Conservation (phyloP, 2,113 vertebrate species). For the Chitala chitala region DNA sequence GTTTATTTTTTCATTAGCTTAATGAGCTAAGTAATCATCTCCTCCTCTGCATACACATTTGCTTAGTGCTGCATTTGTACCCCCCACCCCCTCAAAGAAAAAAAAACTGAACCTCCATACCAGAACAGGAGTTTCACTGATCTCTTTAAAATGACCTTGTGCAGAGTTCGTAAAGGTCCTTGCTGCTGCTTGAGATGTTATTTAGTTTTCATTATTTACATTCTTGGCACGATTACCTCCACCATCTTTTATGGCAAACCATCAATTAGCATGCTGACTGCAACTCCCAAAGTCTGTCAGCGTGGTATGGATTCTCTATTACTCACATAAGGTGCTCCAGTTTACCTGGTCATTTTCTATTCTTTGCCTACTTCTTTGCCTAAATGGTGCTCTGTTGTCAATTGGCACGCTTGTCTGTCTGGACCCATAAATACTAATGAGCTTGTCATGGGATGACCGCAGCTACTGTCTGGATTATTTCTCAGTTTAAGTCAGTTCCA, state of each 20-base stretch:
- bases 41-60: conserved; percentile 48
- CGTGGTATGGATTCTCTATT: conserved; percentile 54
- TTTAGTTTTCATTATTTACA: conserved; percentile 22
- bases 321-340: conserved; percentile 37
- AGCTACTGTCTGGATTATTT: not conserved
- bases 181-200: not conserved
- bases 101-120: not conserved
- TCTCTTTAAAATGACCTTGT: conserved; percentile 1
- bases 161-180: not conserved
- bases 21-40: conserved; percentile 59
- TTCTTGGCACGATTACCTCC: conserved; percentile 32
- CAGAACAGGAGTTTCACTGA: not conserved
- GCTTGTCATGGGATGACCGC: not conserved
- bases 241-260: conserved; percentile 47
- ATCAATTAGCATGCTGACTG: conserved; percentile 54
- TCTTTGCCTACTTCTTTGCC: conserved; percentile 9
- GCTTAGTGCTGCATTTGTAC: conserved; percentile 25
- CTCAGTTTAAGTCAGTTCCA: not conserved
- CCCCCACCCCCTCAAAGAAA: not conserved
- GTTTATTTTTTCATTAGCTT: conserved; percentile 52
- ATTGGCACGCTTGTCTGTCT: conserved; percentile 22
- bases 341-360: conserved; percentile 35
- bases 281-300: conserved; percentile 42
- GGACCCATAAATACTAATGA: not conserved
- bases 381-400: not conserved